Evolutionary conservation across 2,113 vertebrate species (phyloP), one percentile per base, ranked within the genome.

Genomic region (Opisthocomus hoazin): DNA sequence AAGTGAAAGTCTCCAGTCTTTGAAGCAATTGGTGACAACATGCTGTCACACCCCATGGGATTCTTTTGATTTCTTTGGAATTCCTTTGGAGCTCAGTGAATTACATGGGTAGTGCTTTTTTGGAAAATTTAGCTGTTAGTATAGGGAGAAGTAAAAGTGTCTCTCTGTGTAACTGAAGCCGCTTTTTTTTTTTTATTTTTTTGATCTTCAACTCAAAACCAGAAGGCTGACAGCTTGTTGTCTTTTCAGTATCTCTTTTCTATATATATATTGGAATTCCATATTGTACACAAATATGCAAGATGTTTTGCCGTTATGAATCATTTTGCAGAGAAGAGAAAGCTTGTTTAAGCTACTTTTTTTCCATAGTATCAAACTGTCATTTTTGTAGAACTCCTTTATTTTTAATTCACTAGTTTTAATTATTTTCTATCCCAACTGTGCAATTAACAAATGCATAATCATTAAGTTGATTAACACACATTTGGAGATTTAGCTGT

Each of bases 401-500:
- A 83, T 95, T 97, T 97, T 95, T 93, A 95, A 94, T 95, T 94
- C 85, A 92, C 43, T 73, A 58, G 51, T 88, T 97, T 94, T 96
- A 97, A 93, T 97, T 97, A 94, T 96, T 97, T 97, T 96, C 78
- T 89, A 50, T 95, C 89, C 91, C 87, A 96, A 90, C 89, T 39
- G 34, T 94, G 84, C 94, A 96, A 95, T 97, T 97, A 97, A 95
- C 91, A 97, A 97, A 92, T 88, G 93, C 94, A 96, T 96, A 95
- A 92, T 95, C 94, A 94, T 95, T 96, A 97, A 90, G 93, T 94
- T 97, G 93, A 97, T 97, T 96, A 97, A 94, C 92, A 93, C 78
- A 90, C 74, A 91, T 97, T 96, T 97, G 93, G 97, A 96, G 94
- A 93, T 94, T 94, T 93, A 93, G 93, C 91, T 93, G 92, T 96